A percentile compares a stretch with the other conserved stretches of the same genome.
phyloP scores from a whole-genome alignment of 2,797 vertebrate genomes.

The Trachops cirrhosus region DNA sequence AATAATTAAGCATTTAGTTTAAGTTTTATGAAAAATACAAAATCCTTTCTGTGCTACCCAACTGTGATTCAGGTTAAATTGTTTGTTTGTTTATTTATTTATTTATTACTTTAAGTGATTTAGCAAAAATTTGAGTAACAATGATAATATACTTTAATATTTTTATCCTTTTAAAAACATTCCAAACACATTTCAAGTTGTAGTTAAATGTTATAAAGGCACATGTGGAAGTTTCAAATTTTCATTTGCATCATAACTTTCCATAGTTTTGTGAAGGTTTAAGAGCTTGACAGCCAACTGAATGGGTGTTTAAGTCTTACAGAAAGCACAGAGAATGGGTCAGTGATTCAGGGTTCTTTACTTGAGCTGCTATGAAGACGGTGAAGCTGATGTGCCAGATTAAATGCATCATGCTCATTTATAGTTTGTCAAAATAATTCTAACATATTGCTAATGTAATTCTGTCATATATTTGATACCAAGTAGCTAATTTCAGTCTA shows the following conservation, averaged over 20 bases:
- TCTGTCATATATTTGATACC: neutral
- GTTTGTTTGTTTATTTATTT: neutral
- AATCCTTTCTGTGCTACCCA: neutral
- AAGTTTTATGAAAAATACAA: slow-evolving; percentile 24
- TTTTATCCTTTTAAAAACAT: neutral
- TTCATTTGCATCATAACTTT: neutral
- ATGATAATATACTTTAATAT: neutral
- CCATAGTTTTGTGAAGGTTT: neutral
- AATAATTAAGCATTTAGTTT: slow-evolving; percentile 7
- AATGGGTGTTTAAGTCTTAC: neutral
- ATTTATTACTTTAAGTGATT: neutral
- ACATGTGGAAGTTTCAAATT: neutral
- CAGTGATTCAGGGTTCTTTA: neutral
- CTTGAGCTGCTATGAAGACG: neutral
- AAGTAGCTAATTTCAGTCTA: neutral
- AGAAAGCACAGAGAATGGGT: neutral
- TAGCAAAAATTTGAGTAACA: neutral
- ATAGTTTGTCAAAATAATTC: neutral
- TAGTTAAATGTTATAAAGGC: neutral
- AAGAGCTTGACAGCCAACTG: neutral
- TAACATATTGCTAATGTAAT: neutral
- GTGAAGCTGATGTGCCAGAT: neutral
- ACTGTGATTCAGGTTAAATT: neutral
- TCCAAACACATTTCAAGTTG: neutral
- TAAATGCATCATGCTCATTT: neutral